Evolutionary conservation across 1,140 invertebrate species (phyloP).

Genomic region (Idris sp.): DNA sequence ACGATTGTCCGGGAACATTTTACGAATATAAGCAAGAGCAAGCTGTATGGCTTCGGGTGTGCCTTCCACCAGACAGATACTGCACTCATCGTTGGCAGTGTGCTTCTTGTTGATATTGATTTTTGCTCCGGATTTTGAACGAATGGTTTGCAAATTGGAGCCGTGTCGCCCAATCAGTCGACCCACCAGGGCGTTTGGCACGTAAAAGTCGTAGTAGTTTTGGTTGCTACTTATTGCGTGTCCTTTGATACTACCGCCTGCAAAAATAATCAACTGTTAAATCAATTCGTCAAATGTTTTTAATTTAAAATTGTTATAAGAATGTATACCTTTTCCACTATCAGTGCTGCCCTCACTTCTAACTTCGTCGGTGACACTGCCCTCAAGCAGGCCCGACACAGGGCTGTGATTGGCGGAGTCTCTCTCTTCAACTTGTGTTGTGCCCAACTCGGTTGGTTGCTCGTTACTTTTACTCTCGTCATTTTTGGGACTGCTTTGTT

Average conservation of each 20-base stretch:
- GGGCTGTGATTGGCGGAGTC: constrained; percentile 81
- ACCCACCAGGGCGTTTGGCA: constrained; percentile 89
- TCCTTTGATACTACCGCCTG: constrained; percentile 81
- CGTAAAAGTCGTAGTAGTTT: constrained; percentile 86
- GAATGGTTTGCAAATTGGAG: constrained; percentile 88
- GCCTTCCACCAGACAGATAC: constrained; percentile 92
- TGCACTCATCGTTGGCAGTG: constrained; percentile 81
- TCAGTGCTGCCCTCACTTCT: constrained; percentile 76
- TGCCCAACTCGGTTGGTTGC: background rate
- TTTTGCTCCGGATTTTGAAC: constrained; percentile 86
- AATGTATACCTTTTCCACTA: constrained; percentile 73
- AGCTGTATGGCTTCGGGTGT: constrained; percentile 85
- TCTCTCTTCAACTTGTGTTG: constrained; percentile 67
- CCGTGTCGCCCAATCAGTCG: constrained; percentile 92
- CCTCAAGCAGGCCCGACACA: constrained; percentile 75
- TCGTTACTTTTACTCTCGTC: background rate
- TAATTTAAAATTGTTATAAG: no score
- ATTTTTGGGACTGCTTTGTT: background rate
- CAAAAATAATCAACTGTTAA: constrained; percentile 64
- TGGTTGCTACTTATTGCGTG: constrained; percentile 70
- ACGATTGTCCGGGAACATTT: constrained; percentile 88
- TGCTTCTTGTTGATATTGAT: constrained; percentile 89
- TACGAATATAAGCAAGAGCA: constrained; percentile 89
- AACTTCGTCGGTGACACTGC: constrained; percentile 76
- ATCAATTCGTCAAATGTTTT: no score